phyloP scores from a whole-genome alignment of 2,888 invertebrate species.

The Metacarcinus magister region DNA sequence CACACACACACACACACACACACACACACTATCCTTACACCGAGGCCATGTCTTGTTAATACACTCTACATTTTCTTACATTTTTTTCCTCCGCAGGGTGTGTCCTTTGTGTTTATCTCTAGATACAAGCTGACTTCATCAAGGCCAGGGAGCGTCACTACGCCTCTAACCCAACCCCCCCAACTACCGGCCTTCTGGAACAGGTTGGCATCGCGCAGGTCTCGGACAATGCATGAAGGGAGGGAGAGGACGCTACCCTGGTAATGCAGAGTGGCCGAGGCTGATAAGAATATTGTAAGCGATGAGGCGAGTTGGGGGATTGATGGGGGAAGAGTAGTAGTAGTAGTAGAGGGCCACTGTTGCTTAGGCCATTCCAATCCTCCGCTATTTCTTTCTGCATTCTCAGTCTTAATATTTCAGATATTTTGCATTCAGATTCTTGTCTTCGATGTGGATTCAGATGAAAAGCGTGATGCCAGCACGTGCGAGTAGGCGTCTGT shows the following conservation, averaged over 20 bases:
- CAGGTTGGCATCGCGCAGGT: background rate
- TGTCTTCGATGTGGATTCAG: background rate
- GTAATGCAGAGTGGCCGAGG: background rate
- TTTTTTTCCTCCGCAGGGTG: background rate
- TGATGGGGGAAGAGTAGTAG: background rate
- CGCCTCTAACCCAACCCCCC: background rate
- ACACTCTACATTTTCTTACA: background rate
- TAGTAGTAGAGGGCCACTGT: background rate
- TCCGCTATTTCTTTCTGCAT: background rate
- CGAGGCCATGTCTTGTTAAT: background rate
- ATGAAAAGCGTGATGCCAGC: conserved; percentile 10
- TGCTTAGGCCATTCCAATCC: background rate
- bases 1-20: conserved; percentile 28
- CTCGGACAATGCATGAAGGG: background rate
- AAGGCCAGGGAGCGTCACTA: background rate
- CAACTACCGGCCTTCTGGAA: background rate
- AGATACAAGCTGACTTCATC: background rate
- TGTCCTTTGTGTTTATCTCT: background rate
- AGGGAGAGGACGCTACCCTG: background rate
- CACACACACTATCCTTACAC: background rate
- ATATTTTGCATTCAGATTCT: background rate
- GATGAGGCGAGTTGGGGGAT: background rate
- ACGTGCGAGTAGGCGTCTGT: background rate
- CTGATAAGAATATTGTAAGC: background rate
- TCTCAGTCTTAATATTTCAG: background rate